These are phyloP conservation scores for Pachyuromys duprasi DNA, from an alignment of 2,797 vertebrate species.

Conservation along the genomic window DNA sequence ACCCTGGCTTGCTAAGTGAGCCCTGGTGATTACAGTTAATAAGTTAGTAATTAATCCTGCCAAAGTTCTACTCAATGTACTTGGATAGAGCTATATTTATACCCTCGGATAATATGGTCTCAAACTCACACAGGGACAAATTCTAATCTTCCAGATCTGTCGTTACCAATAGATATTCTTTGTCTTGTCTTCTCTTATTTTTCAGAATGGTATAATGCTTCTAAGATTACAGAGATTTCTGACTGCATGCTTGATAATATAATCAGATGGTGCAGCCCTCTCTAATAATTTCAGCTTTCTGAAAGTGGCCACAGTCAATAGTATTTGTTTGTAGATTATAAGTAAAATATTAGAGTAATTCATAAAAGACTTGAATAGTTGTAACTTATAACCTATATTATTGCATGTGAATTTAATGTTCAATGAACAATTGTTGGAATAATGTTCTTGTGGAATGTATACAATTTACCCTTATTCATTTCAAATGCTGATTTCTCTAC, in stretches of 20 bases:
- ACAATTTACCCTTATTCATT: no score
- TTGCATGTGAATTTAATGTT: slow-evolving; percentile 40
- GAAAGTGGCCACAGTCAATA: slow-evolving; percentile 49
- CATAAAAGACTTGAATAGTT: not conserved
- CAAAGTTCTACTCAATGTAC: not conserved
- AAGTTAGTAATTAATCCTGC: not conserved
- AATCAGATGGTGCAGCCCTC: not conserved
- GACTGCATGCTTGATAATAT: slow-evolving; percentile 50
- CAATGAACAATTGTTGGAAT: not conserved
- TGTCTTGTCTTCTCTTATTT: slow-evolving; percentile 48
- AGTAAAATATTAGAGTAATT: slow-evolving; percentile 41
- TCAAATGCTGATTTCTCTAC: no score
- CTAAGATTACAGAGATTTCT: slow-evolving; percentile 35
- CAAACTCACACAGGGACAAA: not conserved
- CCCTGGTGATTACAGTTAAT: not conserved
- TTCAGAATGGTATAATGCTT: slow-evolving; percentile 16
- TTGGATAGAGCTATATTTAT: not conserved
- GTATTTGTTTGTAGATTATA: slow-evolving; percentile 31
- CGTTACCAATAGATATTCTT: not conserved
- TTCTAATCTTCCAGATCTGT: not conserved
- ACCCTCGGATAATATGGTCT: not conserved
- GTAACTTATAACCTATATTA: not conserved
- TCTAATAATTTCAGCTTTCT: slow-evolving; percentile 43
- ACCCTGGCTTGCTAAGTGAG: not conserved
- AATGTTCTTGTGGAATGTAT: no score